Evolutionary conservation across 1,140 invertebrate genomes (phyloP).

Genomic region (Lepeophtheirus salmonis): DNA sequence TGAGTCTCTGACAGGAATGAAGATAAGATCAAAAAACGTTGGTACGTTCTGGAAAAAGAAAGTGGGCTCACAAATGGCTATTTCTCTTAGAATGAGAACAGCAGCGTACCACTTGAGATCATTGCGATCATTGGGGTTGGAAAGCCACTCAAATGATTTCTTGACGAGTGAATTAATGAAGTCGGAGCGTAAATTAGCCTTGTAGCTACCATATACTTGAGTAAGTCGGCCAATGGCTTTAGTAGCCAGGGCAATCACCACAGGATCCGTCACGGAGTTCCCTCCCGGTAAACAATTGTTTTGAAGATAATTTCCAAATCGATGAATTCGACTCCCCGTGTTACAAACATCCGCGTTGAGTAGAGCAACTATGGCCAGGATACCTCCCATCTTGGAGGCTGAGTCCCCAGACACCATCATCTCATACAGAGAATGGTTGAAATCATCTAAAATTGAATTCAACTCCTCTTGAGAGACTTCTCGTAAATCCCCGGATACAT

Average conservation of each 20-base stretch:
- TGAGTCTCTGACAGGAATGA: slow-evolving; percentile 72
- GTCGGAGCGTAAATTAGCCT: slow-evolving; percentile 40
- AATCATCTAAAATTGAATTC: slow-evolving; percentile 73
- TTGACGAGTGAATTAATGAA: slow-evolving; percentile 94
- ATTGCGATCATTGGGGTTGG: slow-evolving; percentile 28
- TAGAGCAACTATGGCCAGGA: slow-evolving; percentile 77
- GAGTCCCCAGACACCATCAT: slow-evolving; percentile 82
- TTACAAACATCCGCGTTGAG: slow-evolving; percentile 81
- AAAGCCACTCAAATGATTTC: slow-evolving; percentile 75
- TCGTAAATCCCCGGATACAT: slow-evolving; percentile 69
- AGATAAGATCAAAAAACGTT: slow-evolving; percentile 86
- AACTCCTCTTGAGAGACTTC: slow-evolving; percentile 81
- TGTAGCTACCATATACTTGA: slow-evolving; percentile 56
- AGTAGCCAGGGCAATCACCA: slow-evolving; percentile 86
- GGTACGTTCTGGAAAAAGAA: slow-evolving; percentile 97
- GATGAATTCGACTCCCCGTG: slow-evolving; percentile 63
- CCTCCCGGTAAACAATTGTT: slow-evolving; percentile 31
- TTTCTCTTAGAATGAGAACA: slow-evolving; percentile 70
- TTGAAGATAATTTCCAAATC: slow-evolving; percentile 79
- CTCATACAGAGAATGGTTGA: slow-evolving; percentile 85
- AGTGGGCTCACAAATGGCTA: slow-evolving; percentile 85
- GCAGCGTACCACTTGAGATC: slow-evolving; percentile 38
- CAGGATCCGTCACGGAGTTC: slow-evolving; percentile 47
- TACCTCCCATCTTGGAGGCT: slow-evolving; percentile 86
- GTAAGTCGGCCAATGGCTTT: slow-evolving; percentile 80